Evolutionary conservation across 2,888 invertebrate species (phyloP).

Genomic region (Cyaniris semiargus): DNA sequence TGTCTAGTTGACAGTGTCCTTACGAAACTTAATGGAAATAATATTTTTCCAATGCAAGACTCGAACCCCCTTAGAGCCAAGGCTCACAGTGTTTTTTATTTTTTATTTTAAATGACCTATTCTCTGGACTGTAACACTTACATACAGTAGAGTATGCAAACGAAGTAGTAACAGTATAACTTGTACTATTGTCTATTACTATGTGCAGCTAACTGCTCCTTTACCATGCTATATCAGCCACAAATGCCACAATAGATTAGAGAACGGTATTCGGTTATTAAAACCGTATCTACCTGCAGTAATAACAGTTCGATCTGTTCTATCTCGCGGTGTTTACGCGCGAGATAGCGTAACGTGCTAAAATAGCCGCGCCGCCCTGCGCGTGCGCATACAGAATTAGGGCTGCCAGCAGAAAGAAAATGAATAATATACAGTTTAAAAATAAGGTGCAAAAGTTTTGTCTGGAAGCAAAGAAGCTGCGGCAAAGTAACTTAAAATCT

Average conservation of each 20-base stretch:
- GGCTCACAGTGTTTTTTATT: no score
- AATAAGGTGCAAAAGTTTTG: no score
- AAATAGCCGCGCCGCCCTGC: slow-evolving; percentile 31
- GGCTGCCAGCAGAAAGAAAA: neutral
- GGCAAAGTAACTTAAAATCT: no score
- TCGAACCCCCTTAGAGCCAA: no score
- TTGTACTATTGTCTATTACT: neutral
- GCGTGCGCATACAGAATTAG: slow-evolving; percentile 27
- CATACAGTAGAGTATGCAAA: neutral
- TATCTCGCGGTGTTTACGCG: slow-evolving; percentile 37
- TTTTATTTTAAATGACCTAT: no score
- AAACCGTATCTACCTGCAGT: slow-evolving; percentile 28
- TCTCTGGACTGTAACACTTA: no score
- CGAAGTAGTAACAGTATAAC: neutral
- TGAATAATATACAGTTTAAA: neutral
- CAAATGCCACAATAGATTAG: neutral
- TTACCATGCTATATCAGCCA: neutral
- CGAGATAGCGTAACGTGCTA: slow-evolving; percentile 32
- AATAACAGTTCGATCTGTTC: slow-evolving; percentile 35
- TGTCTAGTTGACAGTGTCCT: no score
- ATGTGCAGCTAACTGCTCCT: neutral
- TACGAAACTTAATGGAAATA: no score
- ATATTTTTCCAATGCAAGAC: no score
- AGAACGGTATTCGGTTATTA: slow-evolving; percentile 17
- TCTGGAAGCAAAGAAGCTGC: no score